Conservation (phyloP, 1,140 invertebrate genomes). For the Drosophila carrolli region DNA sequence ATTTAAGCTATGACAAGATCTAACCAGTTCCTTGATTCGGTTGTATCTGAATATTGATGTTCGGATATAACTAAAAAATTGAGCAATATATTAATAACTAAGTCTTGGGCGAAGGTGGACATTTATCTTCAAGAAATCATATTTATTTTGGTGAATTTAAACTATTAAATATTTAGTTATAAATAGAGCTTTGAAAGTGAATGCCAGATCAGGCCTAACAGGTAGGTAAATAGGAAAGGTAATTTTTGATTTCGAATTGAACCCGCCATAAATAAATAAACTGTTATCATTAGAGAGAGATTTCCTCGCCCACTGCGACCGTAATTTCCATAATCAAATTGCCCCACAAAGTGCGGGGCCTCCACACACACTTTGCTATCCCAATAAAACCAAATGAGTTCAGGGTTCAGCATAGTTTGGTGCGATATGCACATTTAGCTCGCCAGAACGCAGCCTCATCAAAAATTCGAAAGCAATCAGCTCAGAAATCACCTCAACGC, state of each 20-base stretch:
- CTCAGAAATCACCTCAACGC: slow-evolving; percentile 66
- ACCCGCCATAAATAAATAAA: slow-evolving; percentile 21
- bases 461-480: slow-evolving; percentile 78
- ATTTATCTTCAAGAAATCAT: too few relatives aligned
- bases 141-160: not conserved
- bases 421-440: slow-evolving; percentile 30
- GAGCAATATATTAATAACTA: too few relatives aligned
- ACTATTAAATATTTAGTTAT: not conserved
- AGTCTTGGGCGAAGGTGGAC: too few relatives aligned
- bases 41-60: too few relatives aligned
- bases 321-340: slow-evolving; percentile 49
- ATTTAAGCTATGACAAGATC: too few relatives aligned
- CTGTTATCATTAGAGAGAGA: slow-evolving; percentile 21
- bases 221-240: not conserved
- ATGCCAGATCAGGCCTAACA: not conserved
- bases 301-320: not conserved
- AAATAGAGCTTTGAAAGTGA: not conserved
- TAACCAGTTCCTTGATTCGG: too few relatives aligned
- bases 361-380: slow-evolving; percentile 16
- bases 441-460: slow-evolving; percentile 58
- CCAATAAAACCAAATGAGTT: slow-evolving; percentile 31
- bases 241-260: slow-evolving; percentile 27
- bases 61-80: too few relatives aligned
- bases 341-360: slow-evolving; percentile 22
- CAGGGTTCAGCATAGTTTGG: slow-evolving; percentile 27